Evolutionary conservation across 1,140 invertebrate species (phyloP), one percentile per base, ranked within the genome.

Genomic region (Pemphigus obesinymphae): DNA sequence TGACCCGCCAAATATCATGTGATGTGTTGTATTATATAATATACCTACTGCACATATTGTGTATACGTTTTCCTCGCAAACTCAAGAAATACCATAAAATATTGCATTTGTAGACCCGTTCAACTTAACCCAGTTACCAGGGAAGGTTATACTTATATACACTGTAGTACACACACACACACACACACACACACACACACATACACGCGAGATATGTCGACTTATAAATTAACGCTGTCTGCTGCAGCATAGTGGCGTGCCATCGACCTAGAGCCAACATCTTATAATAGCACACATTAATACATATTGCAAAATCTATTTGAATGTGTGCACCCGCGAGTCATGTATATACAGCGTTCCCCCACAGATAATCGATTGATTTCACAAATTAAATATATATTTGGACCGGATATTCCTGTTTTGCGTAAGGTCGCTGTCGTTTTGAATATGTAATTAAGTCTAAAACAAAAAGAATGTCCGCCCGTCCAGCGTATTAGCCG

Each of bases 81-180:
- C 68, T 23, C 26, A 1, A 73, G 45, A 48, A 48, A 72, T 48
- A 11, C 17, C 70, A 48, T 72, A 48, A 72, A 72, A 50, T 40
- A 23, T 73, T 50, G 29, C 3, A 6, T 11, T n/a, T n/a, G 73
- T 34, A 75, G 20, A 78, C 76, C 50, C 55, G 76, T 80, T 80
- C 76, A 80, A 80, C 76, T 80, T 80, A 80, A 80, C 76, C 76
- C 55, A 80, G 76, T 61, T 80, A 61, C 8, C 37, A 10, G 55
- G 37, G 76, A 80, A 80, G 76, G 76, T 40, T 43, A 37, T 26
- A 40, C 7, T 55, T n/a, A n/a, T n/a, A n/a, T n/a, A n/a, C n/a
- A 23, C 3, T 2, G 11, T 1, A 20, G 11, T 5, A 5, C 34
- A 34, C 61, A 34, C 29, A 31, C n/a, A 63, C n/a, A 31, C n/a